Evolutionary conservation across 2,888 invertebrate species (phyloP).

Genomic region (Nudaria mundana): DNA sequence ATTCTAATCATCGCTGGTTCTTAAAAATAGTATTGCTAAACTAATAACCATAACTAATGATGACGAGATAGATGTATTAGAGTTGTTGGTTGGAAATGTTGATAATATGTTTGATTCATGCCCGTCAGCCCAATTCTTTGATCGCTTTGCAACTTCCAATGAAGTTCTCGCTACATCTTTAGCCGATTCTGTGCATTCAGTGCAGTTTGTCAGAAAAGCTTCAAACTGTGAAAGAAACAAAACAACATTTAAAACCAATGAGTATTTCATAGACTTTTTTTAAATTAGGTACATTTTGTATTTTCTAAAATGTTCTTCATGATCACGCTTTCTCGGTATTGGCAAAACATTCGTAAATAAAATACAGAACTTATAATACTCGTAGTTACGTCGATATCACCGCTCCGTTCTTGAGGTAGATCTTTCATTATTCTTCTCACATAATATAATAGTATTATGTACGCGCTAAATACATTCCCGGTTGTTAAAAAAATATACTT

Average conservation of each 20-base stretch:
- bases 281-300: no score
- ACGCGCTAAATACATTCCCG: no score
- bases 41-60: neutral
- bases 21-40: neutral
- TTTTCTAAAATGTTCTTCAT: no score
- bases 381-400: no score
- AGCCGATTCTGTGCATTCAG: neutral
- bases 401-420: no score
- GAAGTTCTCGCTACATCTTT: conserved; percentile 1
- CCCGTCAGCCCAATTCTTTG: conserved; percentile 1
- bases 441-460: no score
- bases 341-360: no score
- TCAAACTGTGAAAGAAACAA: neutral
- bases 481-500: conserved; percentile 26
- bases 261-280: no score
- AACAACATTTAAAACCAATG: neutral
- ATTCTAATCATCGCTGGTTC: neutral
- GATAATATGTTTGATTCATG: neutral
- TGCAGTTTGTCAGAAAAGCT: neutral
- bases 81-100: neutral
- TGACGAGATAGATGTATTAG: neutral
- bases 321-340: no score
- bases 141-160: neutral
- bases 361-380: no score
- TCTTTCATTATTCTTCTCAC: no score